Percentiles rank a stretch among this genome's conserved stretches.
Conservation (phyloP, 1,140 invertebrate species). For the Sitophilus oryzae region DNA sequence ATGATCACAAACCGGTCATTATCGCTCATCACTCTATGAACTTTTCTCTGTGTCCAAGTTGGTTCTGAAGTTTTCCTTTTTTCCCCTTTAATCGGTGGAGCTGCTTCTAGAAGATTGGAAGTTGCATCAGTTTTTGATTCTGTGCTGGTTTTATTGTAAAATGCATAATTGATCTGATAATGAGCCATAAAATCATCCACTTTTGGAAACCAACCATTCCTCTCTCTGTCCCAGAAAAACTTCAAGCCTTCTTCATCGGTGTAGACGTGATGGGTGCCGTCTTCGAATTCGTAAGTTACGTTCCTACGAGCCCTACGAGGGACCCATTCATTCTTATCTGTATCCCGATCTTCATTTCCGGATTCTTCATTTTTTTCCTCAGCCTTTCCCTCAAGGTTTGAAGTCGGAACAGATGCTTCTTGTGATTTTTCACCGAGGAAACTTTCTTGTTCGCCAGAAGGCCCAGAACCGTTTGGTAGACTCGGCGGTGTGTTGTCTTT, state of each 20-base stretch:
- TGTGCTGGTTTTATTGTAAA: slow-evolving; percentile 52
- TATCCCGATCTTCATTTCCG: slow-evolving; percentile 60
- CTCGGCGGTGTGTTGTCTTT: too few relatives aligned
- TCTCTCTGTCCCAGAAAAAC: slow-evolving; percentile 86
- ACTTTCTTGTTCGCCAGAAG: too few relatives aligned
- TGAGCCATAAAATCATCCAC: slow-evolving; percentile 93
- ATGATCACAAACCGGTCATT: slow-evolving; percentile 88
- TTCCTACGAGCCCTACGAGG: slow-evolving; percentile 42
- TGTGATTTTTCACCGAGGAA: too few relatives aligned
- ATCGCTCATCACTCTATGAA: slow-evolving; percentile 75
- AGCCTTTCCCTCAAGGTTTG: too few relatives aligned
- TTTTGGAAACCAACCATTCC: slow-evolving; percentile 94
- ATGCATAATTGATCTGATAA: slow-evolving; percentile 95
- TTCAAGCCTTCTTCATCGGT: slow-evolving; percentile 83
- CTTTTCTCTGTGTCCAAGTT: slow-evolving; percentile 93
- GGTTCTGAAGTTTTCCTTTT: slow-evolving; percentile 49
- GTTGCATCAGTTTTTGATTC: not conserved
- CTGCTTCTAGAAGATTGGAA: slow-evolving; percentile 38
- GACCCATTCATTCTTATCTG: slow-evolving; percentile 56
- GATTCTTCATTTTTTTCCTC: too few relatives aligned
- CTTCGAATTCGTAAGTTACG: slow-evolving; percentile 63
- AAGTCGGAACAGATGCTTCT: too few relatives aligned
- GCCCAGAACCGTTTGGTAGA: too few relatives aligned
- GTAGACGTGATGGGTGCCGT: slow-evolving; percentile 73
- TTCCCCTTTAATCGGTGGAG: slow-evolving; percentile 24